Conservation (phyloP, 2,113 vertebrate genomes). For the Neodontobutis hainanensis region DNA sequence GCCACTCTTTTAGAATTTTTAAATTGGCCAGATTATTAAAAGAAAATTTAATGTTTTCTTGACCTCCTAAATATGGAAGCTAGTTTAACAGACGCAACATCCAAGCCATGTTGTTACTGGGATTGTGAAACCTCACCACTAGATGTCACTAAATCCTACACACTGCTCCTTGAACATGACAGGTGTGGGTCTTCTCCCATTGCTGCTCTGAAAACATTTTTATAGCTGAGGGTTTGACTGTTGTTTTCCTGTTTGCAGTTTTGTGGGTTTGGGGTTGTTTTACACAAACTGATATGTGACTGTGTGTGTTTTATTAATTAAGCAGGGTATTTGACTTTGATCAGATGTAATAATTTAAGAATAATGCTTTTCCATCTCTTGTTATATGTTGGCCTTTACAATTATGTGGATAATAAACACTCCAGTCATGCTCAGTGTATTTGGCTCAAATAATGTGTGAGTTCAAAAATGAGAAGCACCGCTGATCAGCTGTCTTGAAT, state of each 20-base stretch:
- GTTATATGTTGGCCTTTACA: constrained; percentile 38
- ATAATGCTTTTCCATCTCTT: constrained; percentile 15
- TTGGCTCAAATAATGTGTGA: neutral
- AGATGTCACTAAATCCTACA: too few species aligned
- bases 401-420: constrained; percentile 62
- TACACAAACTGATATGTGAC: constrained; percentile 30
- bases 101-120: too few species aligned
- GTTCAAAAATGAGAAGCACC: neutral
- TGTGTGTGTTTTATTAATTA: constrained; percentile 22
- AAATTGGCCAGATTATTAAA: too few species aligned
- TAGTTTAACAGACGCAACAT: too few species aligned
- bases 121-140: too few species aligned
- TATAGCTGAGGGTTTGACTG: neutral
- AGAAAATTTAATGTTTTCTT: too few species aligned
- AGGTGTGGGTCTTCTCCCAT: too few species aligned
- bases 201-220: neutral
- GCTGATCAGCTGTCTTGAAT: constrained; percentile 6
- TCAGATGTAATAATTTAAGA: constrained; percentile 3
- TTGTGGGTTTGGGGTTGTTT: constrained; percentile 48
- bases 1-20: too few species aligned
- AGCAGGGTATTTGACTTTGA: constrained; percentile 24
- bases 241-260: constrained; percentile 56
- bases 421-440: neutral
- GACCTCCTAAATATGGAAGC: too few species aligned
- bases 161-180: neutral